Evolutionary conservation across 2,113 vertebrate species (phyloP), one percentile per base, ranked within the genome.

Genomic region (Misgurnus mizolepis): DNA sequence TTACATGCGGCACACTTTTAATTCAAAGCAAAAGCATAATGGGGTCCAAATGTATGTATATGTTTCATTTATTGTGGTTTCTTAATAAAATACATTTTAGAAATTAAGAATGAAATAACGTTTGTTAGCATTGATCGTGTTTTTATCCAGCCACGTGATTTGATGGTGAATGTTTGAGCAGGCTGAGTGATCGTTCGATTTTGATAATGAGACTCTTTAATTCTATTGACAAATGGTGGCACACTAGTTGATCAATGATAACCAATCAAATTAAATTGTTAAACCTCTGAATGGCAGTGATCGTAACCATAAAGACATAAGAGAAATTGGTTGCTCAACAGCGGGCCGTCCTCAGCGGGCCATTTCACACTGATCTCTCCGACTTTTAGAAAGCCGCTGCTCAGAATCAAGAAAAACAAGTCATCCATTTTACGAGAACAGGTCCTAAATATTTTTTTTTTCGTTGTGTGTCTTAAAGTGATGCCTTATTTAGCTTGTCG

Each of bases 401-500:
- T 85, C 85, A 83, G 88, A 81, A 89, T 88, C 83, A 66, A 69
- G 74, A 73, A 79, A 77, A 88, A 91, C 90, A 82, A 90, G 91
- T 91, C 88, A 89, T 92, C 88, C 91, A 88, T 92, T 92, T 93
- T 92, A 88, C 87, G 84, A 84, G 86, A 90, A 89, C 91, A 90
- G 91, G 91, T 91, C 91, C 87, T 87, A 85, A 81, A 87, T 89
- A 34, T 34, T 34, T 82, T 85, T 90, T 91, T 91, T 87, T 89
- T 88, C 89, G 86, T 79, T 83, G 90, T 89, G 89, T 89, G 89
- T 91, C 88, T 91, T 92, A 90, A 93, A 93, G 91, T 86, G 87
- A 90, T 91, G 91, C 95, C 95, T 96, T 96, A 96, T 96, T 96
- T 98, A 96, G 94, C 95, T 93, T 96, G 96, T 96, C 95, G 94